Evolutionary conservation across 2,888 invertebrate species (phyloP).

Genomic region (Anaspis maculata): DNA sequence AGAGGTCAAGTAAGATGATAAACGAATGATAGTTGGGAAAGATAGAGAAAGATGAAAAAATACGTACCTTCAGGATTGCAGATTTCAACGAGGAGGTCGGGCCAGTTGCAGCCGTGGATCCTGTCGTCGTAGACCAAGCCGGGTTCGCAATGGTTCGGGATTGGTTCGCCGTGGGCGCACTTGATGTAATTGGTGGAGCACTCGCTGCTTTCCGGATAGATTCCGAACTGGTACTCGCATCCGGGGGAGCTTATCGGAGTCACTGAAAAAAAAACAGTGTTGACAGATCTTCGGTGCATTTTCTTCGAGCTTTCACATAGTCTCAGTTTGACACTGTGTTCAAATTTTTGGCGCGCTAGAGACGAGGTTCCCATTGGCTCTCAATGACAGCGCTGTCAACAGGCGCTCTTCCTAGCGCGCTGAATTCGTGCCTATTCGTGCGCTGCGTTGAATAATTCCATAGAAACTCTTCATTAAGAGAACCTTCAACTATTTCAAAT

Average conservation of each 20-base stretch:
- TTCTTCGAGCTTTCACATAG: too few species aligned
- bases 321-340: too few species aligned
- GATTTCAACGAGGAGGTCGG: constrained; percentile 75
- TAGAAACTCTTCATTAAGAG: too few species aligned
- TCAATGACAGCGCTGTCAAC: too few species aligned
- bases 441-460: too few species aligned
- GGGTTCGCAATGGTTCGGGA: constrained; percentile 73
- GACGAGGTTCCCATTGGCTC: too few species aligned
- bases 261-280: constrained; percentile 48
- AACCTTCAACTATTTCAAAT: too few species aligned
- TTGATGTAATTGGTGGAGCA: constrained; percentile 83
- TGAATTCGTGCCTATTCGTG: too few species aligned
- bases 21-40: not conserved
- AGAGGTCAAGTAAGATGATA: too few species aligned
- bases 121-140: constrained; percentile 84
- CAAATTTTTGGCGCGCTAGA: too few species aligned
- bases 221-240: constrained; percentile 82
- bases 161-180: constrained; percentile 74
- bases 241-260: constrained; percentile 72
- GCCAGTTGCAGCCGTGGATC: constrained; percentile 89
- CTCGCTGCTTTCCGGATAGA: constrained; percentile 70
- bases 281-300: too few species aligned
- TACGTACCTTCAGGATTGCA: constrained; percentile 82
- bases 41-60: not conserved
- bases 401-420: too few species aligned